These are phyloP conservation scores for Phalacrocorax carbo DNA, from an alignment of 2,113 vertebrate genomes.

Conservation along the genomic window DNA sequence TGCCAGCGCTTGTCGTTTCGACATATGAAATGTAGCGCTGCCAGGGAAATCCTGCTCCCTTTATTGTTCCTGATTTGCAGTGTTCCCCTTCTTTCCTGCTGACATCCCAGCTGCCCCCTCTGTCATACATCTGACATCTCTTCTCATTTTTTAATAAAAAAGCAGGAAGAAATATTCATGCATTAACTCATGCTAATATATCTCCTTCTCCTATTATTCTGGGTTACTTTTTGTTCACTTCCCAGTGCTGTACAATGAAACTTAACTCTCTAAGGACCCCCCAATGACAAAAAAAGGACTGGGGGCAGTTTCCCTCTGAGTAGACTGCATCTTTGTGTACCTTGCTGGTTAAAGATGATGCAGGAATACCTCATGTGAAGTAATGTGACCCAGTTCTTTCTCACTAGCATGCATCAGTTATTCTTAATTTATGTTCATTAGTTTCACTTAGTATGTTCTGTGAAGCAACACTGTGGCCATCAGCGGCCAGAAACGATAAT, in stretches of 20 bases:
- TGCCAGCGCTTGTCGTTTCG: constrained; percentile 19
- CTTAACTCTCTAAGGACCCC: neutral
- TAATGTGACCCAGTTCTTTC: neutral
- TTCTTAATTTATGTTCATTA: neutral
- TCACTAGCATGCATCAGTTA: neutral
- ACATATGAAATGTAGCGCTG: constrained; percentile 18
- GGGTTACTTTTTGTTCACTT: neutral
- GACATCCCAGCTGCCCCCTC: constrained; percentile 46
- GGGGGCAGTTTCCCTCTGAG: neutral
- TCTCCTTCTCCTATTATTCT: neutral
- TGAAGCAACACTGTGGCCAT: neutral
- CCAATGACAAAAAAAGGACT: neutral
- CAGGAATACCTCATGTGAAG: neutral
- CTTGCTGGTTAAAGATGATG: neutral
- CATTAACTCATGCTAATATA: neutral
- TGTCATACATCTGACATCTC: constrained; percentile 45
- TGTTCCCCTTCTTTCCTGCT: constrained; percentile 35
- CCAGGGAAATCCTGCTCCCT: constrained; percentile 48
- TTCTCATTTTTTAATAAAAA: constrained; percentile 24
- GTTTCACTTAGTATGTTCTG: neutral
- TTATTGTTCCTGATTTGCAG: constrained; percentile 6
- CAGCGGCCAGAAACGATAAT: neutral
- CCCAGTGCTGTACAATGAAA: neutral
- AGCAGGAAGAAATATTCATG: neutral
- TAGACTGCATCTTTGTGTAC: neutral